Evolutionary conservation across 2,888 invertebrate genomes (phyloP), one percentile per base, ranked within the genome.

Genomic region (Lochmaea capreae): DNA sequence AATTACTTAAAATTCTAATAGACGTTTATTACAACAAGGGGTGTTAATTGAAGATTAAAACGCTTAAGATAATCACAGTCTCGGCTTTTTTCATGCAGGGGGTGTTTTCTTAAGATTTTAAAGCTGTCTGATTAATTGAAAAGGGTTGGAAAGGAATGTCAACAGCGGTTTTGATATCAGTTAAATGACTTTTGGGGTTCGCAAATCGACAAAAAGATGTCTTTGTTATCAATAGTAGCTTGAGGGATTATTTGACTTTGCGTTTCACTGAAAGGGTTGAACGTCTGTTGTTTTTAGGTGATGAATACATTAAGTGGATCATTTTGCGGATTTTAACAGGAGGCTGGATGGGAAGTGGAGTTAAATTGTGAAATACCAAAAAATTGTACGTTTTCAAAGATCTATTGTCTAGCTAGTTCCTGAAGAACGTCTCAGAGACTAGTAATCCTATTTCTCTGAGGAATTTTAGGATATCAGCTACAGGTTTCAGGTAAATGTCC

Each of bases 11-110:
- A 79, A 82, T 83, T 84, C 84, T 86, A 86, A 86, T 86, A 86
- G 86, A 86, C 86, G 85, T 86, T 86, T 86, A 86, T 86, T 86
- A 85, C 85, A 82, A 82, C 83, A 85, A 86, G 85, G 86, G 86
- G 86, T 85, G 85, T 85, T 85, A 84, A 85, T 85, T 85, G 85
- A 83, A 84, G 85, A 86, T 86, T 85, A 84, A 85, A 85, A 83
- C 83, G 82, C 79, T 83, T 80, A 82, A 83, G 84, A 85, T 85
- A 84, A 85, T 84, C 85, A 80, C 81, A 74, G 79, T 73, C 77
- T 77, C 78, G 74, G 81, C 81, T 81, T 84, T 75, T 83, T 83
- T 81, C 79, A 75, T 77, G 81, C 82, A 71, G 81, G 83, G 84
- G 84, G 83, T 82, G 82, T 84, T 85, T 84, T 84, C 83, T 84